Conservation (phyloP, 1,140 invertebrate species). For the Drosophila pallidifrons region DNA sequence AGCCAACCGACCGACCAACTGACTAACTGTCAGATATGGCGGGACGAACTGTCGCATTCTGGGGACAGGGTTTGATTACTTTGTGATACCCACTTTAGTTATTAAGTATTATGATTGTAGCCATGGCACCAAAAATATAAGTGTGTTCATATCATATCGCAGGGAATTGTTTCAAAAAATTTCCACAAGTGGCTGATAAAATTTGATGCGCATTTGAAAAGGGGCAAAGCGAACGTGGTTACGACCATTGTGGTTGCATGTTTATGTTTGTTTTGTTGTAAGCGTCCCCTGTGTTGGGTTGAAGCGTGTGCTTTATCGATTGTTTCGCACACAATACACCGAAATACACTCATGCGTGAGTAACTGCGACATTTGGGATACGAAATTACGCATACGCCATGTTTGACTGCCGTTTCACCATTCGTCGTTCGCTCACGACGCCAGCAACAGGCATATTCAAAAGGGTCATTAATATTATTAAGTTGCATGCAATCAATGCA, state of each 20-base stretch:
- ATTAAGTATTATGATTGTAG: constrained; percentile 55
- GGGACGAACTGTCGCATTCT: neutral
- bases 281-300: neutral
- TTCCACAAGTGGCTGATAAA: constrained; percentile 81
- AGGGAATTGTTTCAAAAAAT: constrained; percentile 65
- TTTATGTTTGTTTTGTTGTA: constrained; percentile 61
- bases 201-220: constrained; percentile 68
- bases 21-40: constrained; percentile 20
- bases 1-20: neutral
- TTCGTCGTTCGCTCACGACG: neutral
- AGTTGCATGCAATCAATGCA: constrained; percentile 76
- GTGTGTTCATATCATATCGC: constrained; percentile 51
- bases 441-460: constrained; percentile 46
- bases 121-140: constrained; percentile 20
- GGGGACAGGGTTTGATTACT: constrained; percentile 62
- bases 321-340: constrained; percentile 33
- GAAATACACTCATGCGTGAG: constrained; percentile 28
- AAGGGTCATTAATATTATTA: constrained; percentile 71
- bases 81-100: constrained; percentile 63
- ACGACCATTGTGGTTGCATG: constrained; percentile 28
- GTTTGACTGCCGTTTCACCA: neutral
- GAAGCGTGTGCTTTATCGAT: constrained; percentile 66
- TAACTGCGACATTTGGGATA: constrained; percentile 63
- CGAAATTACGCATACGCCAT: constrained; percentile 67
- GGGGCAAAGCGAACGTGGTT: constrained; percentile 46